These are phyloP conservation scores for Tetraodon nigroviridis DNA, from an alignment of 2,113 vertebrate genomes.

Conservation along the genomic window DNA sequence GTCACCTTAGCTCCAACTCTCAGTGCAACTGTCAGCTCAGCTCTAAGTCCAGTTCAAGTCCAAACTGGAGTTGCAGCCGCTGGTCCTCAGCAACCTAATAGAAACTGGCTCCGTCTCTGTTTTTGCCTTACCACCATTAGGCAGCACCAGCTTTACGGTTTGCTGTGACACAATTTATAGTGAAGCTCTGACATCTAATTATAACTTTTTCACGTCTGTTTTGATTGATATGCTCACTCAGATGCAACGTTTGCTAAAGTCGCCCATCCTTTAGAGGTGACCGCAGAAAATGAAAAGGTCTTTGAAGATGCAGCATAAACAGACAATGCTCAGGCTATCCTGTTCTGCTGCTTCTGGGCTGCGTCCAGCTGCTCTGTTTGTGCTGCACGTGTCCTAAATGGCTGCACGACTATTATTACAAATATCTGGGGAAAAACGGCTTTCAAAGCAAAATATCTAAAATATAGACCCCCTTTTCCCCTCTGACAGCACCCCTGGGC, in stretches of 20 bases:
- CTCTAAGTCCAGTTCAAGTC: conserved; percentile 50
- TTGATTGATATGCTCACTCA: conserved; percentile 46
- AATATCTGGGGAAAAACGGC: conserved; percentile 61
- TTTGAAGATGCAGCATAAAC: conserved; percentile 49
- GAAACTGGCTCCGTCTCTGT: conserved; percentile 9
- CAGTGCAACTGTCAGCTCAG: conserved; percentile 55
- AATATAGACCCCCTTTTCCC: conserved; percentile 5
- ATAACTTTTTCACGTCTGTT: conserved; percentile 38
- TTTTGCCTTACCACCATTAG: not conserved
- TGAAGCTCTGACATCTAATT: conserved; percentile 51
- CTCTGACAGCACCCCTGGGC: conserved; percentile 66
- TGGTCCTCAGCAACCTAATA: conserved; percentile 25
- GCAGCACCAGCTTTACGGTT: conserved; percentile 32
- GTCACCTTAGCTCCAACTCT: conserved; percentile 64
- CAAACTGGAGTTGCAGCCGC: conserved; percentile 41
- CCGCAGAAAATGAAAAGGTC: conserved; percentile 57
- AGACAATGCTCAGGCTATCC: conserved; percentile 52
- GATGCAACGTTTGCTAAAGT: conserved; percentile 39
- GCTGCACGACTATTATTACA: conserved; percentile 71
- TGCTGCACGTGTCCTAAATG: conserved; percentile 69
- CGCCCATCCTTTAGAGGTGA: conserved; percentile 52
- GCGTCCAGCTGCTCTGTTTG: conserved; percentile 73
- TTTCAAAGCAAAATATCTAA: conserved; percentile 50
- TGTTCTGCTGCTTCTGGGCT: conserved; percentile 68
- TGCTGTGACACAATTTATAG: conserved; percentile 45